Evolutionary conservation across 2,888 invertebrate species (phyloP), one percentile per base, ranked within the genome.

Genomic region (Drosophila pseudotakahashii): DNA sequence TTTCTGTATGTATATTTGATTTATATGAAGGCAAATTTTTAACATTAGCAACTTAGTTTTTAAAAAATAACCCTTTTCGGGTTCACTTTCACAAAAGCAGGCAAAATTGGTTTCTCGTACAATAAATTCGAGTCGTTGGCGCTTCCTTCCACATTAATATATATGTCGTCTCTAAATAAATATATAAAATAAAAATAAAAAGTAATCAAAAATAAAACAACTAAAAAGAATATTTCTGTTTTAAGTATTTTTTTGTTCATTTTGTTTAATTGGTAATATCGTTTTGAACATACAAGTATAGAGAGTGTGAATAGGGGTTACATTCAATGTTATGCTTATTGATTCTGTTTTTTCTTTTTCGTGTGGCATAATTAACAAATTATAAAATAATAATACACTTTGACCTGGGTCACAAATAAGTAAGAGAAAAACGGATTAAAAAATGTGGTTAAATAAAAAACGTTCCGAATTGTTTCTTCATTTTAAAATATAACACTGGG

Each of bases 101-200:
- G 85, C 88, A 85, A 70, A 81, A 81, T 81, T 64, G 88, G 88
- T 73, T 75, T 69, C 44, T 81, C 73, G 70, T 80, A 80, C 69
- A 79, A 81, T 88, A 88, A 82, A 82, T 88, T 82, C 85, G 88
- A 82, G 75, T 77, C 63, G 85, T 87, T 87, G 79, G 75, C 67
- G 71, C 66, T 81, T 39, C 16, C 39, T 58, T 47, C 9, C 36
- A 32, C 36, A 59, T 23, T 36, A 14, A 55, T 37, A 10, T 32
- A 11, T 42, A 42, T 30, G 30, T 30, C 30, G 13, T 39, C 19
- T 37, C 10, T 30, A 52, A 41, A 30, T 37, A n/a, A 39, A 26
- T 14, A 30, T 16, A 26, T 53, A 23, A 41, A 39, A 19, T 7
- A 37, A 7, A 37, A 48, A 19, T 16, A 7, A 19, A 72, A 41